These are phyloP conservation scores for Buathra laborator DNA, from an alignment of 2,888 invertebrate genomes.

Conservation along the genomic window DNA sequence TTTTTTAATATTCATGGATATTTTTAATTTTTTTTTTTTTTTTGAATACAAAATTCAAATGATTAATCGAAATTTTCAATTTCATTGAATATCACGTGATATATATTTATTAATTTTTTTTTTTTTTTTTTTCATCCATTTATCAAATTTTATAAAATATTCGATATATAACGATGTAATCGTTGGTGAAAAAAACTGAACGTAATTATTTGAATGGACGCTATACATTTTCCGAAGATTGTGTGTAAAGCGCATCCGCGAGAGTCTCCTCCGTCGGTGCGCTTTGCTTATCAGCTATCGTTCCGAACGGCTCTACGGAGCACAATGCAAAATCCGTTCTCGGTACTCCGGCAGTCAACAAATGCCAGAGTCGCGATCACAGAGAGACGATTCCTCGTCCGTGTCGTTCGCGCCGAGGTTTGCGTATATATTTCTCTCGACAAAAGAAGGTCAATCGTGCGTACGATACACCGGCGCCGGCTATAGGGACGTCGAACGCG, in stretches of 20 bases:
- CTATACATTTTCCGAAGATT: not conserved
- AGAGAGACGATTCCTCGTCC: not conserved
- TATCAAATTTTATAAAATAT: not conserved
- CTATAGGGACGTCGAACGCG: not conserved
- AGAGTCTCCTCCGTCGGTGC: not conserved
- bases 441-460: not conserved
- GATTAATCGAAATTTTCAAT: too few relatives aligned
- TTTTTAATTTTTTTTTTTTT: too few relatives aligned
- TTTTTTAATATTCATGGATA: too few relatives aligned
- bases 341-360: not conserved
- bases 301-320: not conserved
- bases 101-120: too few relatives aligned
- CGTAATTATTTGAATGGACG: not conserved
- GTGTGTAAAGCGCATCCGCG: not conserved
- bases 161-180: not conserved
- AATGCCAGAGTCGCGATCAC: not conserved
- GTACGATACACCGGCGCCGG: not conserved
- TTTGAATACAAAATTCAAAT: too few relatives aligned
- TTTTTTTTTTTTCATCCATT: too few relatives aligned
- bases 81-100: too few relatives aligned
- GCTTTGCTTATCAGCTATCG: conserved; percentile 18
- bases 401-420: too few relatives aligned
- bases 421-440: not conserved
- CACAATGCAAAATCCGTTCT: conserved; percentile 10
- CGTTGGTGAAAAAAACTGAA: not conserved